phyloP scores from a whole-genome alignment of 2,888 invertebrate species.

The Synergus japonicus region DNA sequence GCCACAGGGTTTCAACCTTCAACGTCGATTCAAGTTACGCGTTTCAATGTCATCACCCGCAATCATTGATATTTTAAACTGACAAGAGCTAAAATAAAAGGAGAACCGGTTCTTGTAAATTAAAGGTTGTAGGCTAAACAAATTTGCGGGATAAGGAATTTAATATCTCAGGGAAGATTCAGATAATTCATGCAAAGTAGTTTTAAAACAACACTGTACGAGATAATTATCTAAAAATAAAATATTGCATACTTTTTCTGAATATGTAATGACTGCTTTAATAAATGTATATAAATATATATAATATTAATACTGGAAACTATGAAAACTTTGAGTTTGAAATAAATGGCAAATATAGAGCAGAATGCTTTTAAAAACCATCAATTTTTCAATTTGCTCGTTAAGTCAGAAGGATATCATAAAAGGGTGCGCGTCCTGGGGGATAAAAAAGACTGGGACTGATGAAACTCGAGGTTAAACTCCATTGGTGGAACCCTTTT shows the following conservation, averaged over 20 bases:
- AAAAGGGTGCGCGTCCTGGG: conserved; percentile 5
- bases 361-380: not conserved
- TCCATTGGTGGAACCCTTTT: conserved; percentile 24
- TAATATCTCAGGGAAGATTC: not conserved
- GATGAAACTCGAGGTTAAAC: conserved; percentile 26
- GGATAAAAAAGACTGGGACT: conserved; percentile 19
- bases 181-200: not conserved
- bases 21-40: not conserved
- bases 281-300: no score
- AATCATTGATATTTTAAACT: not conserved
- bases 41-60: conserved; percentile 23
- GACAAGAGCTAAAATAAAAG: not conserved
- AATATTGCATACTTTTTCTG: no score
- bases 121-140: not conserved
- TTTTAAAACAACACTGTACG: not conserved
- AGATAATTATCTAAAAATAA: no score
- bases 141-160: not conserved
- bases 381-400: conserved; percentile 23
- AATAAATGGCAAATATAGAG: not conserved
- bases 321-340: not conserved
- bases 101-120: not conserved
- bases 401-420: not conserved
- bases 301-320: no score
- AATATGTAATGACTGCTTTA: no score
- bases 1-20: not conserved